phyloP scores from a whole-genome alignment of 2,113 vertebrate genomes.

The Pachypanchax playfairii region DNA sequence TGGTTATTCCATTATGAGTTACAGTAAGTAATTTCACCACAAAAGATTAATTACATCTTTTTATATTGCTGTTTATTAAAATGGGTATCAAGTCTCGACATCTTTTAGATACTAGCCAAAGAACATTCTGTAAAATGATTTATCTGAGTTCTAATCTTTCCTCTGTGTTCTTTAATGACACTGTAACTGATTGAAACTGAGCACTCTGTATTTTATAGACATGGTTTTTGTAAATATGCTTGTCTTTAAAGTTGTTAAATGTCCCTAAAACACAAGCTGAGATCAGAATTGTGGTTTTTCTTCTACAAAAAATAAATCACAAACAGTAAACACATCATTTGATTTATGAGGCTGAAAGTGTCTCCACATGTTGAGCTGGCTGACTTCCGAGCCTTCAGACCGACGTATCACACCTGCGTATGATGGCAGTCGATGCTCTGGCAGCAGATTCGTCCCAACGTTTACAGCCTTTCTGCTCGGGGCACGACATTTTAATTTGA shows the following conservation, averaged over 20 bases:
- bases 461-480: conserved; percentile 45
- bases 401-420: conserved; percentile 40
- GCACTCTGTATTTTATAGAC: not conserved
- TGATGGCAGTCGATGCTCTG: conserved; percentile 3
- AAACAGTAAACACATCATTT: not conserved
- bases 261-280: not conserved
- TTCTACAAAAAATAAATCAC: not conserved
- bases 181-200: not conserved
- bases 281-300: not conserved
- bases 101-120: not conserved
- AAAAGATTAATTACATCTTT: no score
- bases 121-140: not conserved
- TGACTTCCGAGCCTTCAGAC: not conserved
- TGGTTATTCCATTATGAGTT: not conserved
- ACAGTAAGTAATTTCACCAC: not conserved
- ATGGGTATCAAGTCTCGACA: not conserved
- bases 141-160: not conserved
- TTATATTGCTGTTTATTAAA: no score
- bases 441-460: conserved; percentile 2
- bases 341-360: not conserved
- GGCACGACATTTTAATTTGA: conserved; percentile 61
- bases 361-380: conserved; percentile 10
- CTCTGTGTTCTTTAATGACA: not conserved
- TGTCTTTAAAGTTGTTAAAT: not conserved
- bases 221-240: not conserved